Evolutionary conservation across 2,797 vertebrate species (phyloP), one percentile per base, ranked within the genome.

Genomic region (Danio aesculapii): DNA sequence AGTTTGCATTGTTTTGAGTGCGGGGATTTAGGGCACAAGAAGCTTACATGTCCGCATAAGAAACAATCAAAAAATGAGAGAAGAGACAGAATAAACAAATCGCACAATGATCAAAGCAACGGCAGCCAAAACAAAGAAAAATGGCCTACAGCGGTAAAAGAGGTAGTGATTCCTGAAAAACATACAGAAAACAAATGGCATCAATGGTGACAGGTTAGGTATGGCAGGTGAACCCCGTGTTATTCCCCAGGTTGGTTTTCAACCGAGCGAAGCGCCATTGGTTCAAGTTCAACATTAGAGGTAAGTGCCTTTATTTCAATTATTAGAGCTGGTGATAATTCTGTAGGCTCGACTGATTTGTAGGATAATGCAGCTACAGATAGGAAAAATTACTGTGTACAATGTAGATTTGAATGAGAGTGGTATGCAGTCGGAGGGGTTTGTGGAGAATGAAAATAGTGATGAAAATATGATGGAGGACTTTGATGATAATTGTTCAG

Each of bases 241-340:
- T 67, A 19, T 46, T 6, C 44, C 6, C 63, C 2, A n/a, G 11
- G 5, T 1, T 2, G 63, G 17, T 66, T 43, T 47, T 3, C 63
- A 47, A 6, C 17, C 11, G 6, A 49, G 43, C 6, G 5, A 11
- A 67, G 64, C 5, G n/a, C 17, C 21, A 2, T 49, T 13, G 64
- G 21, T 47, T 1, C 11, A 47, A 47, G n/a, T 19, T 67, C 44
- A 67, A 12, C 12, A 17, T 67, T n/a, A 47, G 63, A 66, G 63
- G 63, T 47, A 44, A 67, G 64, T 19, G 63, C 13, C 10, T n/a
- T 63, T 63, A 43, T 64, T 64, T 64, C 41, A 64, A 5, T 14
- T 64, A 6, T 64, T 14, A 12, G 14, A 44, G 41, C 61, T 63
- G 61, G 13, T 63, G 39, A 63, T 63, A 6, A 63, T 63, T 12